Percentiles rank a stretch among this genome's conserved stretches.
Evolutionary conservation across 2,888 invertebrate species (phyloP).

Genomic region (Caenorhabditis sp.): DNA sequence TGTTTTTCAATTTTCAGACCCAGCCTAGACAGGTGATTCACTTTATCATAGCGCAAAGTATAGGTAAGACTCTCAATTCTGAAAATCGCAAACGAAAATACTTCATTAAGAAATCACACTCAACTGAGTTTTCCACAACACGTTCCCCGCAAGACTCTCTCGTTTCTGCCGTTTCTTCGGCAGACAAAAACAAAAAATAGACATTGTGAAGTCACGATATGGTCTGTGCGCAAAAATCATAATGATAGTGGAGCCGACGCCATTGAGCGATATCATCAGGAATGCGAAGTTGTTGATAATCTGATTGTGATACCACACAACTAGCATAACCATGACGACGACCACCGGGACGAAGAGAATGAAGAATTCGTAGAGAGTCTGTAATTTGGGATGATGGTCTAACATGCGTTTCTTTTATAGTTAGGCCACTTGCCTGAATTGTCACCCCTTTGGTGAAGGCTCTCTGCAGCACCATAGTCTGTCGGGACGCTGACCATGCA

Average conservation of each 20-base stretch:
- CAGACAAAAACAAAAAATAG: not conserved
- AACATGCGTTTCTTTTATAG: not conserved
- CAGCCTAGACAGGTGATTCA: too few species aligned
- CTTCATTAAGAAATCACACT: conserved; percentile 1
- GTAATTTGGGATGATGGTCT: not conserved
- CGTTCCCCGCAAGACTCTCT: not conserved
- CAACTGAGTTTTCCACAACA: not conserved
- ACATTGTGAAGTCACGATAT: conserved; percentile 23
- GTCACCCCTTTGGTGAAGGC: conserved; percentile 22
- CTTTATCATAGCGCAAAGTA: too few species aligned
- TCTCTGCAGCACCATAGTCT: conserved; percentile 3
- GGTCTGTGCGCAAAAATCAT: conserved; percentile 40
- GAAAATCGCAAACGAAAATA: not conserved
- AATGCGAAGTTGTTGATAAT: conserved; percentile 15
- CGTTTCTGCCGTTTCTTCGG: not conserved
- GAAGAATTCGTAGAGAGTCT: conserved; percentile 22
- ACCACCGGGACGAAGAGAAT: conserved; percentile 5
- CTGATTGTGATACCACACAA: conserved; percentile 22
- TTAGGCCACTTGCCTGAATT: not conserved
- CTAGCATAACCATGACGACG: not conserved
- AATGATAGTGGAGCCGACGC: conserved; percentile 27
- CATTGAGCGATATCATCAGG: conserved; percentile 14
- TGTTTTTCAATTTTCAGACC: too few species aligned
- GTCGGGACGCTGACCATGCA: conserved; percentile 3
- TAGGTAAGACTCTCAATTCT: not conserved